Percentiles rank a stretch among this genome's conserved stretches.
Evolutionary conservation across 1,140 invertebrate species (phyloP).

Genomic region (Drosophila micromelanica): DNA sequence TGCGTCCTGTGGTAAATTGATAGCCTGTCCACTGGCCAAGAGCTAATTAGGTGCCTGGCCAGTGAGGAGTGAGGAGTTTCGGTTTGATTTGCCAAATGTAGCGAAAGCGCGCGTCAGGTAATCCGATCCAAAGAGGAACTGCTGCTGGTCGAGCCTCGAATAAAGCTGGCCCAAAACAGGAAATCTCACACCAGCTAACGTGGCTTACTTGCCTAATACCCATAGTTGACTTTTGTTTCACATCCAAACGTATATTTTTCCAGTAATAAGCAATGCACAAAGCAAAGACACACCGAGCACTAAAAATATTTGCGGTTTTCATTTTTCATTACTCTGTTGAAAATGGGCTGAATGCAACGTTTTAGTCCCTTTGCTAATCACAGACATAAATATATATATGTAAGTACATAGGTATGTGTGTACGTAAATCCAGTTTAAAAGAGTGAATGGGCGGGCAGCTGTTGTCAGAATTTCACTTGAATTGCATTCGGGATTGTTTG

Average conservation of each 20-base stretch:
- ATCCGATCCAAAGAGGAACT: slow-evolving; percentile 58
- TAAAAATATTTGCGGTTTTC: slow-evolving; percentile 74
- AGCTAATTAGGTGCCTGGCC: slow-evolving; percentile 67
- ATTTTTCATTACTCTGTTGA: slow-evolving; percentile 36
- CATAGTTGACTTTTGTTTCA: slow-evolving; percentile 36
- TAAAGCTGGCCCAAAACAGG: slow-evolving; percentile 27
- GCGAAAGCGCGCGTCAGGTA: slow-evolving; percentile 39
- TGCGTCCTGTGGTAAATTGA: slow-evolving; percentile 70
- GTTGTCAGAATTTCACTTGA: slow-evolving; percentile 37
- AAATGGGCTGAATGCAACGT: slow-evolving; percentile 41
- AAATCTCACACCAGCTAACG: slow-evolving; percentile 57
- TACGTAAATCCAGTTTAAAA: slow-evolving; percentile 44
- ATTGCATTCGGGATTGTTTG: slow-evolving; percentile 62
- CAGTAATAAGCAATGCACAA: slow-evolving; percentile 69
- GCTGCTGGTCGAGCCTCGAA: slow-evolving; percentile 19
- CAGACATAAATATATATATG: not conserved
- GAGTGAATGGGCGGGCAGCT: slow-evolving; percentile 39
- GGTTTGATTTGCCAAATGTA: slow-evolving; percentile 44
- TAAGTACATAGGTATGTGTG: not conserved
- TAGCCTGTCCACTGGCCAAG: slow-evolving; percentile 65
- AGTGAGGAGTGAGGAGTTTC: slow-evolving; percentile 18
- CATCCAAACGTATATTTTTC: slow-evolving; percentile 39
- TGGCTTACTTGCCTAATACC: slow-evolving; percentile 6
- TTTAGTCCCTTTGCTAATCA: slow-evolving; percentile 29
- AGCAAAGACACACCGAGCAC: slow-evolving; percentile 29